Evolutionary conservation across 2,888 invertebrate genomes (phyloP).

Genomic region (Diplazon laetatorius): DNA sequence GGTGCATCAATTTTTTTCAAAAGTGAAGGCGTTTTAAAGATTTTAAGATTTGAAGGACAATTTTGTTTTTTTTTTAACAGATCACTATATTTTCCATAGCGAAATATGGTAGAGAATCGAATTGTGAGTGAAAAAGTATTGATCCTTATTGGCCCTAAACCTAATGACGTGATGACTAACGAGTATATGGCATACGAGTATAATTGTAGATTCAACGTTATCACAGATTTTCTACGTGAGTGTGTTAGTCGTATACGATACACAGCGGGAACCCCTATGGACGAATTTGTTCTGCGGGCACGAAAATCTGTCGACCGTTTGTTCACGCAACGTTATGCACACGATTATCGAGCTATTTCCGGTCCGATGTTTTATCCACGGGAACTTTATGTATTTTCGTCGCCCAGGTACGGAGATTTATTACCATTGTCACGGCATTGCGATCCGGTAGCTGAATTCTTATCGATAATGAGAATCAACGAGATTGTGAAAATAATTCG

Average conservation of each 20-base stretch:
- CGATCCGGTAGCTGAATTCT: background rate
- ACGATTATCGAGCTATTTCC: conserved; percentile 46
- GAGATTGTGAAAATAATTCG: background rate
- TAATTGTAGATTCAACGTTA: too few relatives aligned
- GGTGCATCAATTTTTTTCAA: too few relatives aligned
- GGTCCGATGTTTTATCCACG: conserved; percentile 37
- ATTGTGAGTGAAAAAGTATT: too few relatives aligned
- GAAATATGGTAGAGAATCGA: too few relatives aligned
- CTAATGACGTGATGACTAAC: too few relatives aligned
- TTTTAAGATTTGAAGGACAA: too few relatives aligned
- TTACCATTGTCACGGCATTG: background rate
- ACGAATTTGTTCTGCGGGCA: conserved; percentile 43
- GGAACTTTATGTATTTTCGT: background rate
- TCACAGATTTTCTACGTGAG: too few relatives aligned
- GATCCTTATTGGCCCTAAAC: too few relatives aligned
- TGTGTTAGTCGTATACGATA: background rate
- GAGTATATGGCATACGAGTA: too few relatives aligned
- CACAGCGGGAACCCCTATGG: conserved; percentile 35
- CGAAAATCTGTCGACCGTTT: conserved; percentile 33
- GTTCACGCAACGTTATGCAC: conserved; percentile 23
- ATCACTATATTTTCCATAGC: too few relatives aligned
- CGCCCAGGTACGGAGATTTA: conserved; percentile 5
- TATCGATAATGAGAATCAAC: background rate
- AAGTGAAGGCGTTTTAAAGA: too few relatives aligned
- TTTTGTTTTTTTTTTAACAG: too few relatives aligned